Base-by-base conservation (phyloP, 2,113 vertebrate species). In the Leptosomus discolor region DNA sequence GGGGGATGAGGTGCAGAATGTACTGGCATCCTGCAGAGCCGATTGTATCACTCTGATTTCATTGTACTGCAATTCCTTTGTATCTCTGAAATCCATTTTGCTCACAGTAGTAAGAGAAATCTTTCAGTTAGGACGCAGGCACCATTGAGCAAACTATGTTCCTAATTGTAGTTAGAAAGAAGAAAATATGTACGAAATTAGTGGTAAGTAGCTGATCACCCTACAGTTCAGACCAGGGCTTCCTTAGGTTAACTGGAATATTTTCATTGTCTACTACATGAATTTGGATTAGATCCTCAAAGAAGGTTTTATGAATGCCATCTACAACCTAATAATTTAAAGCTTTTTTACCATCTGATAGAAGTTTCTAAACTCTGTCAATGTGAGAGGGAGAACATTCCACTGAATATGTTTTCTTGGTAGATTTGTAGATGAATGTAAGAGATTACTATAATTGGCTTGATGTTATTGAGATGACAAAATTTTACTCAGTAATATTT, bases 51-150 rank as follows among this genome's bases (percentile, higher is more conserved):
- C n/a, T 20, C 18, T 45, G 34, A 54, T 61, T 64, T 78, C 37
- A 30, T 32, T 32, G 22, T 41, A 16, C 61, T 73, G 36, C 0
- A 5, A 45, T 67, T 86, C 64, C 76, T 56, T 67, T 2, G 0
- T 48, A 12, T 43, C 14, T 74, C 30, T 57, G 37, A 73, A 48
- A 53, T 68, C 20, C 43, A 4, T 73, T 68, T 77, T 46, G 9
- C 51, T 83, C 11, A 12, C 30, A 36, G 11, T 27, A 60, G 34
- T 51, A 68, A 85, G 8, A 53, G 32, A 71, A 60, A 61, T 21
- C 12, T 58, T 86, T 67, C 0, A 0, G 60, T 83, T 76, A 60
- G 45, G 50, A 37, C 23, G 26, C 29, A 76, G 56, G 21, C 20
- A 79, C 18, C 13, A 19, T 29, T 43, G 41, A 74, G 37, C 19